Percentiles rank a stretch among this genome's conserved stretches.
Evolutionary conservation across 2,888 invertebrate genomes (phyloP).

Genomic region (Willowsia nigromaculata): DNA sequence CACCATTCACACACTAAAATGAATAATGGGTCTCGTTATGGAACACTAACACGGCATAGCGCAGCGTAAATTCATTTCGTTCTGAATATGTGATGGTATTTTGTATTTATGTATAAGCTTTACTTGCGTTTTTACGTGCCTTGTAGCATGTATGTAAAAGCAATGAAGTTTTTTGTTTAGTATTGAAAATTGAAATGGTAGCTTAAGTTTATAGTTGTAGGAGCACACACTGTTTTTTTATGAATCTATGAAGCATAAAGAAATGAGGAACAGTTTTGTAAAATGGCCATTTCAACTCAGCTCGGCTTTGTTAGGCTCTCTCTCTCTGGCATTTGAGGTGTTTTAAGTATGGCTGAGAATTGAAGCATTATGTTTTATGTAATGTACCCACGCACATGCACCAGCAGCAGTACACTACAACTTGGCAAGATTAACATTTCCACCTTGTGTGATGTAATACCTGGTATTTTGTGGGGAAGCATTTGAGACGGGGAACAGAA

Average conservation of each 20-base stretch:
- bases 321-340: no score
- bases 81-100: no score
- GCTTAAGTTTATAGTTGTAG: no score
- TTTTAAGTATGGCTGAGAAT: background rate
- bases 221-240: background rate
- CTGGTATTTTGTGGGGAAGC: no score
- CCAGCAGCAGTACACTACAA: background rate
- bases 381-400: background rate
- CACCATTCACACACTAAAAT: no score
- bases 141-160: background rate
- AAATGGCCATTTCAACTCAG: background rate
- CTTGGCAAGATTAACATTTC: background rate
- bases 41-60: no score
- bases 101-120: background rate
- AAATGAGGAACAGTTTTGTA: background rate
- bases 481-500: background rate
- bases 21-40: no score
- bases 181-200: background rate
- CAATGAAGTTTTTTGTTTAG: background rate
- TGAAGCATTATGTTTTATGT: background rate
- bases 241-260: background rate
- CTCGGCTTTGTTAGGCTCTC: no score
- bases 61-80: no score
- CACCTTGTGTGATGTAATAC: no score
- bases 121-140: background rate